Evolutionary conservation across 2,888 invertebrate species (phyloP), one percentile per base, ranked within the genome.

Genomic region (Epinotia bilunana): DNA sequence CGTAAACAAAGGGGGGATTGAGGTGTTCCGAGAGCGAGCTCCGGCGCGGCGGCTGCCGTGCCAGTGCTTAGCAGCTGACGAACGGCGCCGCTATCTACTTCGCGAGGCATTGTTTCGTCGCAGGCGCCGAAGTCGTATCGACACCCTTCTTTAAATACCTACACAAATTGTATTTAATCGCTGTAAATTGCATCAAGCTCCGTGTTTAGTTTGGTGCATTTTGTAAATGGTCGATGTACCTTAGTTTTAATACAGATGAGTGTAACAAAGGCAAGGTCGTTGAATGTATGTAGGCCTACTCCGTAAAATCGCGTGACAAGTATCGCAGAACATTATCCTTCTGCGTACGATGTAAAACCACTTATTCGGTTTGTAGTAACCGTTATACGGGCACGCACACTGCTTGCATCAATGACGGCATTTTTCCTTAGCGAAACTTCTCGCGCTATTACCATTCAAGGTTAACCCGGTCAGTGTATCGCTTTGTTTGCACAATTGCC

Each of bases 321-420:
- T 89, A 87, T 88, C 86, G 82, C 86, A 85, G 86, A 85, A 88
- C 90, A 93, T 94, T 92, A 92, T 91, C 87, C 93, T 93, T 92
- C 93, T 88, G 88, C 87, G 88, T 91, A 91, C 91, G 89, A 89
- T 84, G 88, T 85, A 91, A 92, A 93, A 93, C 89, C 91, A 90
- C 92, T 92, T 92, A 93, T 93, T 93, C 92, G 93, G 92, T 88
- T 87, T 85, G 88, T 84, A 85, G 86, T 87, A 90, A 92, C 93
- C 94, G 93, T 93, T 93, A 94, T 86, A 87, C 88, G 87, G 86
- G 88, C 93, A 93, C 92, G 93, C 92, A 93, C 91, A 88, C 88
- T 81, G 88, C 86, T 78, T 91, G 92, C 92, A 91, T 92, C 92
- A 92, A 92, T 93, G 93, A 90, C 92, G 92, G 92, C 90, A 93